These are phyloP conservation scores for Dasyurus viverrinus DNA, from an alignment of 2,113 vertebrate species.

Conservation along the genomic window DNA sequence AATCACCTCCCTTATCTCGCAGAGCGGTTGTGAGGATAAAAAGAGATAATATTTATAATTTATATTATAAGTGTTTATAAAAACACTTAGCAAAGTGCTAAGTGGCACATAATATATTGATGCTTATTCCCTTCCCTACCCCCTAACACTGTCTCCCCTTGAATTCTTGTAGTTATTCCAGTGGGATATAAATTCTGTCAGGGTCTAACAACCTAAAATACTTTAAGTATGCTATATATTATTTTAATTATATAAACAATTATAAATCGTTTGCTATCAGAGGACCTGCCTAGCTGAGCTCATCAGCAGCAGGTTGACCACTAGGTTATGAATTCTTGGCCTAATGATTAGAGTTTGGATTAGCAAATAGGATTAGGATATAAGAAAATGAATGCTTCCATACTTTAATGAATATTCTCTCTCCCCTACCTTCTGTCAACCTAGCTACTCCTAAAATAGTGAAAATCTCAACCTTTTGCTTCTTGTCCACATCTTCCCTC, in stretches of 20 bases:
- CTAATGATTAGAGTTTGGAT: background rate
- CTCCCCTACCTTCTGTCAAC: background rate
- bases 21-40: background rate
- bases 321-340: background rate
- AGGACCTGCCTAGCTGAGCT: background rate
- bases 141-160: background rate
- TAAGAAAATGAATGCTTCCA: background rate
- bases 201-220: background rate
- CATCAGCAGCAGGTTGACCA: background rate
- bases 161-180: background rate
- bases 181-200: background rate
- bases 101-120: background rate
- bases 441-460: background rate
- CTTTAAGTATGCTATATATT: background rate
- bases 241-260: background rate
- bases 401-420: background rate
- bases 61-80: too few species aligned
- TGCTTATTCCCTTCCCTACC: background rate
- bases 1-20: background rate
- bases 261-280: background rate
- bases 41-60: background rate
- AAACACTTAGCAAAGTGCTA: background rate
- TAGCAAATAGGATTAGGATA: background rate
- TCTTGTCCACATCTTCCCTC: background rate
- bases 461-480: background rate